Evolutionary conservation across 2,888 invertebrate species (phyloP).

Genomic region (Caenorhabditis plicata): DNA sequence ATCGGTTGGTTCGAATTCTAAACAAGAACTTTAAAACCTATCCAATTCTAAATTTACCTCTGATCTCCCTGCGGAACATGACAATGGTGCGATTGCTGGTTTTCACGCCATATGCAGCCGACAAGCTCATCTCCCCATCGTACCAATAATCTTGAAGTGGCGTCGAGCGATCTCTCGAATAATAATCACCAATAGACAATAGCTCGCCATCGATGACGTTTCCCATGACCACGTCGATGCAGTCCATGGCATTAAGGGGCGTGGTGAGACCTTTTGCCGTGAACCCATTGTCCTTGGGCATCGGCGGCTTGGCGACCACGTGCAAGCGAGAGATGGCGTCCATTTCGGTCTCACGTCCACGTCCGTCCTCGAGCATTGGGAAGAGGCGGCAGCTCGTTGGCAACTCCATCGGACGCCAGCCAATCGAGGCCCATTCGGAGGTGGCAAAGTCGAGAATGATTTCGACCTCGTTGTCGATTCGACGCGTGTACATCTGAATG

Average conservation of each 20-base stretch:
- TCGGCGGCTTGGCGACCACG: conserved; percentile 36
- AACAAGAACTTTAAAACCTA: conserved; percentile 2
- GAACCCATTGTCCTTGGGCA: conserved; percentile 52
- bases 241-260: conserved; percentile 62
- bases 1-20: conserved; percentile 64
- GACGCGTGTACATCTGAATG: conserved; percentile 48
- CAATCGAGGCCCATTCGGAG: conserved; percentile 52
- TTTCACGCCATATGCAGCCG: conserved; percentile 56
- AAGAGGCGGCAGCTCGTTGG: conserved; percentile 60
- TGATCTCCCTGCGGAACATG: conserved; percentile 57
- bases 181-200: conserved; percentile 58
- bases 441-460: conserved; percentile 58
- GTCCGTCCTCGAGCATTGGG: conserved; percentile 54
- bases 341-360: conserved; percentile 12
- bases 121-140: conserved; percentile 61
- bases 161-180: conserved; percentile 60
- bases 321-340: conserved; percentile 27
- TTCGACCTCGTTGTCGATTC: conserved; percentile 56
- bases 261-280: conserved; percentile 51
- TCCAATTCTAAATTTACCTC: conserved; percentile 32
- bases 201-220: conserved; percentile 47
- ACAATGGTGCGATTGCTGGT: conserved; percentile 56
- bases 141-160: conserved; percentile 58
- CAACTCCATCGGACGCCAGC: conserved; percentile 59
- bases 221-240: conserved; percentile 57